Evolutionary conservation across 2,797 vertebrate genomes (phyloP).

Genomic region (Falco peregrinus): DNA sequence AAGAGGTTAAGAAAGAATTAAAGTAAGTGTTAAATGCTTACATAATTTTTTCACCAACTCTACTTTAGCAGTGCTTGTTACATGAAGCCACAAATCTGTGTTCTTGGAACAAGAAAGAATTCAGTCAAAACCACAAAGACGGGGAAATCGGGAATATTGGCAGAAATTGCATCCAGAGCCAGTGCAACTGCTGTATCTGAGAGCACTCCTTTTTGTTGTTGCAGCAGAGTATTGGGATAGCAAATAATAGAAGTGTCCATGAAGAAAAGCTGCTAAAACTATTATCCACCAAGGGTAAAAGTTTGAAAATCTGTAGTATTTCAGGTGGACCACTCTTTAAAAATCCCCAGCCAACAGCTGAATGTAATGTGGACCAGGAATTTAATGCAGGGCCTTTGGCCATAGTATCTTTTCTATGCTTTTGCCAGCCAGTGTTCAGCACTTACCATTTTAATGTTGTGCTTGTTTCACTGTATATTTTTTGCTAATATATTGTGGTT

Average conservation of each 20-base stretch:
- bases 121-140: conserved; percentile 35
- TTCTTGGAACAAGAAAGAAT: conserved; percentile 48
- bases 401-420: background rate
- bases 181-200: background rate
- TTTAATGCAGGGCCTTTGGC: background rate
- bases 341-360: background rate
- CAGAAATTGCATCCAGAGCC: conserved; percentile 18
- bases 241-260: background rate
- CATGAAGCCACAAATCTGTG: conserved; percentile 26
- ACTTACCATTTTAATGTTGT: background rate
- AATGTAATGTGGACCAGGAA: background rate
- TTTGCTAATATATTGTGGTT: conserved; percentile 50
- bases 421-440: background rate
- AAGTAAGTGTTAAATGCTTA: conserved; percentile 82
- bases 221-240: background rate
- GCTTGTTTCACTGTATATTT: conserved; percentile 12
- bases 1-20: conserved; percentile 98
- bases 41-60: conserved; percentile 9
- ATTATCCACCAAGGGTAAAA: background rate
- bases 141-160: background rate
- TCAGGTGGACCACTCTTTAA: background rate
- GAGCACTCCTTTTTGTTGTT: background rate
- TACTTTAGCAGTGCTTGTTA: background rate
- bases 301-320: background rate
- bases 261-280: background rate